Percentiles rank a stretch among this genome's conserved stretches.
Conservation (phyloP, 2,797 vertebrate species). For the Halcyon badia region DNA sequence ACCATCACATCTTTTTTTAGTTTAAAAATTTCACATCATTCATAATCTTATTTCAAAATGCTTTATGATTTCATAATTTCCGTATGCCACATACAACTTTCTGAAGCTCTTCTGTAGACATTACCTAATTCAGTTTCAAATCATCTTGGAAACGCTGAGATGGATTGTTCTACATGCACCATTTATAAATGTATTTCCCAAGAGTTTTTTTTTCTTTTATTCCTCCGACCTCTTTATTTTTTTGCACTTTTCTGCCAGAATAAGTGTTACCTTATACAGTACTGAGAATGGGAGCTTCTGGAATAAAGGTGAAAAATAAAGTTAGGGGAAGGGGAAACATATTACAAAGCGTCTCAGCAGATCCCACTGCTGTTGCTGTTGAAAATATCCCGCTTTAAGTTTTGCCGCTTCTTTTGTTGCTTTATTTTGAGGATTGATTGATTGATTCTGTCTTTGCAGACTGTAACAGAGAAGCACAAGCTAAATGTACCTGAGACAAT, state of each 20-base stretch:
- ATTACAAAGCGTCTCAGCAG: not conserved
- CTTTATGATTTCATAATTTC: conserved; percentile 56
- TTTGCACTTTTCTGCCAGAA: not conserved
- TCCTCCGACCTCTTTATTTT: not conserved
- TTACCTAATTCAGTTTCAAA: conserved; percentile 61
- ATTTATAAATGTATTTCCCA: not conserved
- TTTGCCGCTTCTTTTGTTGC: not conserved
- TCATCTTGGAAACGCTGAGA: conserved; percentile 9
- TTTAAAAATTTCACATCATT: conserved; percentile 49
- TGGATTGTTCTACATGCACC: conserved; percentile 25
- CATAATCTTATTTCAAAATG: conserved; percentile 42
- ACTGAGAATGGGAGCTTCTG: not conserved
- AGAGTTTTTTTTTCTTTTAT: not conserved
- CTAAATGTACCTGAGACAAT: conserved; percentile 98
- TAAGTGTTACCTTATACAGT: not conserved
- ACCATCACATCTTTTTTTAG: conserved; percentile 44
- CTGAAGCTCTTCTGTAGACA: conserved; percentile 60
- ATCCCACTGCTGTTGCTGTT: not conserved
- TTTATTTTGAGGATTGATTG: not conserved
- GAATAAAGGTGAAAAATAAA: not conserved
- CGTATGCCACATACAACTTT: conserved; percentile 39
- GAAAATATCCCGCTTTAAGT: not conserved
- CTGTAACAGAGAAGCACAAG: conserved; percentile 98
- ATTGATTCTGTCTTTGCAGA: conserved; percentile 81
- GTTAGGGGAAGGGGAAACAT: not conserved